These are phyloP conservation scores for Lates japonicus DNA, from an alignment of 2,797 vertebrate species.

Conservation along the genomic window DNA sequence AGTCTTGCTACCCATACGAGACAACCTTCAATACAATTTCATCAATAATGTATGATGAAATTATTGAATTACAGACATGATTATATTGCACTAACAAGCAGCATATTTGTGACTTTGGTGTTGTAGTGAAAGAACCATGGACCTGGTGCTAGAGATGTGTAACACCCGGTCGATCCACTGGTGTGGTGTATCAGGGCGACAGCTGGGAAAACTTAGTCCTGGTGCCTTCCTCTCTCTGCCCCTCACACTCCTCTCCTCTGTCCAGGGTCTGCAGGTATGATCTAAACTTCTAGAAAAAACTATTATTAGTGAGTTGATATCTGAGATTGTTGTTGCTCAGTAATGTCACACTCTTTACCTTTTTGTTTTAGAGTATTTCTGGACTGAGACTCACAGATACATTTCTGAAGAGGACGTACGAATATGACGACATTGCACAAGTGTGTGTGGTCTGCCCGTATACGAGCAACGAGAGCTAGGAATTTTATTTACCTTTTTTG, in stretches of 20 bases:
- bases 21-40: background rate
- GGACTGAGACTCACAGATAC: conserved; percentile 97
- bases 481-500: conserved; percentile 13
- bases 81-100: background rate
- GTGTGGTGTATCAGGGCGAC: conserved; percentile 96
- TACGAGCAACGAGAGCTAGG: conserved; percentile 87
- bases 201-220: conserved; percentile 95
- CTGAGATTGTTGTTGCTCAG: background rate
- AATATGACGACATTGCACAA: conserved; percentile 98
- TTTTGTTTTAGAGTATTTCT: conserved; percentile 91
- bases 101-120: background rate
- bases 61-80: background rate
- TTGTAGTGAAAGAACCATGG: conserved; percentile 97
- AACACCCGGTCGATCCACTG: conserved; percentile 96
- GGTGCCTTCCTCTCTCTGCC: conserved; percentile 93
- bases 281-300: no score
- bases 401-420: conserved; percentile 98
- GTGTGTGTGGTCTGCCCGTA: conserved; percentile 96
- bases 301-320: no score
- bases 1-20: no score
- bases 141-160: conserved; percentile 97
- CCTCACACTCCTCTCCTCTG: conserved; percentile 93
- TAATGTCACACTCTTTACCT: background rate
- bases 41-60: background rate
- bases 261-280: conserved; percentile 96